These are phyloP conservation scores for Zaprionus davidi DNA, from an alignment of 1,140 invertebrate genomes.

Conservation along the genomic window DNA sequence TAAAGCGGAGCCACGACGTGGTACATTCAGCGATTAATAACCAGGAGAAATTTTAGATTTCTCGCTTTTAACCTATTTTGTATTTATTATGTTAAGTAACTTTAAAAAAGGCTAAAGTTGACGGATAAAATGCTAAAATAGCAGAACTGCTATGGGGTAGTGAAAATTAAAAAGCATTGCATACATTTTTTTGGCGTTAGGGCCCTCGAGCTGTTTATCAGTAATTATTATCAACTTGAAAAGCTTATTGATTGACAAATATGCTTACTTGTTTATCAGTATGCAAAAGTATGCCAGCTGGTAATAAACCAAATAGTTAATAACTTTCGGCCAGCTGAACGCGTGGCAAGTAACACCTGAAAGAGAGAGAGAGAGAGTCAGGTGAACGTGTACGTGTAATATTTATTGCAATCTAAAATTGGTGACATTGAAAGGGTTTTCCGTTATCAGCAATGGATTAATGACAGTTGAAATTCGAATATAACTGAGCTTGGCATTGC, in stretches of 20 bases:
- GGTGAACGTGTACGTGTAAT: background rate
- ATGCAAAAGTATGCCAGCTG: slow-evolving; percentile 15
- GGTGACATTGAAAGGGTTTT: background rate
- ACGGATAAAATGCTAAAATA: too few species aligned
- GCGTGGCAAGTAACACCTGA: slow-evolving; percentile 7
- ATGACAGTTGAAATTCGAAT: slow-evolving; percentile 12
- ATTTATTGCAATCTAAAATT: slow-evolving; percentile 5
- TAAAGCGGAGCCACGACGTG: too few species aligned
- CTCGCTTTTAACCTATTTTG: too few species aligned
- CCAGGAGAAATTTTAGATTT: too few species aligned
- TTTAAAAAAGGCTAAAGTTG: too few species aligned
- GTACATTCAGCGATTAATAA: too few species aligned
- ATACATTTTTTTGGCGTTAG: background rate
- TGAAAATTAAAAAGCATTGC: too few species aligned
- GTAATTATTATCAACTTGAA: slow-evolving; percentile 1
- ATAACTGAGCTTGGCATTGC: slow-evolving; percentile 4
- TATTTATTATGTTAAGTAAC: too few species aligned
- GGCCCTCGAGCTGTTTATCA: background rate
- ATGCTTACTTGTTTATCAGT: slow-evolving; percentile 35
- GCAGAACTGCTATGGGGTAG: too few species aligned
- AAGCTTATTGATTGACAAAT: slow-evolving; percentile 23
- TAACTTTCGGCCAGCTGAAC: background rate
- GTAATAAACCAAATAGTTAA: slow-evolving; percentile 6
- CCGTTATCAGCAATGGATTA: slow-evolving; percentile 8
- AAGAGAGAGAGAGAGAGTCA: too few species aligned